Evolutionary conservation across 2,113 vertebrate genomes (phyloP).

Genomic region (Cairina moschata): DNA sequence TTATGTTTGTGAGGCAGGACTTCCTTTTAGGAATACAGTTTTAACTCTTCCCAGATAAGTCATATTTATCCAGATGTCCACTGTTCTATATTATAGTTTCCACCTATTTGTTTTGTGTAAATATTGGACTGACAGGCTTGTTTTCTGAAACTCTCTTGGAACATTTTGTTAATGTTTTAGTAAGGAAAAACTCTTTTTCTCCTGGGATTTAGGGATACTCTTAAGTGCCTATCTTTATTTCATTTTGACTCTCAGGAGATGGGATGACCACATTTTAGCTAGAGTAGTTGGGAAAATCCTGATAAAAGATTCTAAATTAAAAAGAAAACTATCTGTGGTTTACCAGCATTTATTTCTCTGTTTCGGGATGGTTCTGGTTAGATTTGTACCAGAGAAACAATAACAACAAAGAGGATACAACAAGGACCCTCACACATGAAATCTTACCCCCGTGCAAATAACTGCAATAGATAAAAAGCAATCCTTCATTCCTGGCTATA

Average conservation of each 20-base stretch:
- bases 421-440: not conserved
- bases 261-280: not conserved
- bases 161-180: not conserved
- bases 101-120: not conserved
- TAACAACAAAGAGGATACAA: not conserved
- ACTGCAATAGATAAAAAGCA: slow-evolving; percentile 1
- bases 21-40: slow-evolving; percentile 34
- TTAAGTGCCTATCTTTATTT: not conserved
- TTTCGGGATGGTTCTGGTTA: not conserved
- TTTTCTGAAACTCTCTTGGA: not conserved
- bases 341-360: not conserved
- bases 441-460: not conserved
- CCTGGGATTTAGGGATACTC: not conserved
- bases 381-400: not conserved
- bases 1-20: slow-evolving; percentile 16
- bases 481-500: not conserved
- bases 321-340: not conserved
- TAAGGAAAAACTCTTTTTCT: not conserved
- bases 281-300: not conserved
- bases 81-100: not conserved
- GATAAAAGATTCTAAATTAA: not conserved
- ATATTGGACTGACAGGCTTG: not conserved
- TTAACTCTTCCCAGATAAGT: slow-evolving; percentile 48
- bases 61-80: slow-evolving; percentile 46
- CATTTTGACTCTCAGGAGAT: not conserved